phyloP scores from a whole-genome alignment of 2,797 vertebrate genomes.

The Phrynocephalus guinanensis region DNA sequence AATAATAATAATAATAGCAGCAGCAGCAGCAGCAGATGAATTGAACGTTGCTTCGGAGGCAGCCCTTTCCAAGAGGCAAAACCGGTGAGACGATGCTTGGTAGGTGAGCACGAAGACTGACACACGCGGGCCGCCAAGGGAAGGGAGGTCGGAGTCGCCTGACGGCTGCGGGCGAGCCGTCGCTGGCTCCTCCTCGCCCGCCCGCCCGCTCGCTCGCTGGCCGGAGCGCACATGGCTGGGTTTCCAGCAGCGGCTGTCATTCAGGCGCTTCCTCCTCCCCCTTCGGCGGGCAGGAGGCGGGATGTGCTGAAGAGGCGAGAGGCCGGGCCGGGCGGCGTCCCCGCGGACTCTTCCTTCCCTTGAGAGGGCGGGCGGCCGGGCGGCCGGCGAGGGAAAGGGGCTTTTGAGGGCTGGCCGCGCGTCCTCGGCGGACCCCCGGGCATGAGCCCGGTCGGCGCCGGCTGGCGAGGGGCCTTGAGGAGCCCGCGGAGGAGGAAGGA shows the following conservation, averaged over 20 bases:
- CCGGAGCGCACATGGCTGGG: not conserved
- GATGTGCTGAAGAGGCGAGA: not conserved
- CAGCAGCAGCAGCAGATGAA: too few species aligned
- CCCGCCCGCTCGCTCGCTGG: not conserved
- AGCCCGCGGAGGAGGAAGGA: constrained; percentile 35
- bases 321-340: too few species aligned
- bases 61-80: not conserved
- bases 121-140: not conserved
- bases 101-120: not conserved
- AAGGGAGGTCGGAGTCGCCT: not conserved
- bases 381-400: constrained; percentile 7
- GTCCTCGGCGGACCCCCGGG: constrained; percentile 53
- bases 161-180: not conserved
- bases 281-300: too few species aligned
- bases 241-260: constrained; percentile 16
- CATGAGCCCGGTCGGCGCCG: constrained; percentile 70
- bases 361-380: too few species aligned
- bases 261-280: not conserved
- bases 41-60: not conserved
- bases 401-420: not conserved
- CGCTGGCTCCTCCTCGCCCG: not conserved
- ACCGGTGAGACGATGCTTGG: not conserved
- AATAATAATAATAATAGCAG: too few species aligned
- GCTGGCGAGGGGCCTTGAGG: constrained; percentile 31
- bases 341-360: not conserved